Conservation (phyloP, 1,140 invertebrate genomes). For the Drosophila eugracilis region DNA sequence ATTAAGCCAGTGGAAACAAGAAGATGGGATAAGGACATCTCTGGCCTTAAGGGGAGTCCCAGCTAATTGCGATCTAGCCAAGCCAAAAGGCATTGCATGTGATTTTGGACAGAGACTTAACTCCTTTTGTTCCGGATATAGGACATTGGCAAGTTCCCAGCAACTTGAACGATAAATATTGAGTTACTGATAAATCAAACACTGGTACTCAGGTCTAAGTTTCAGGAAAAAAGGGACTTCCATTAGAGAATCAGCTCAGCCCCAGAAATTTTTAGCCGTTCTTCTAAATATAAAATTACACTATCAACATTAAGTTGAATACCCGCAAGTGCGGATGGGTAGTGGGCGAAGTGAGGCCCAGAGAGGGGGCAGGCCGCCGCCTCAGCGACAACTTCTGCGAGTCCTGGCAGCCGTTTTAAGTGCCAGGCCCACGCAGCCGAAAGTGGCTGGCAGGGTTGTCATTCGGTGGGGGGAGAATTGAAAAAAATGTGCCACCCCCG, state of each 20-base stretch:
- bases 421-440: conserved; percentile 49
- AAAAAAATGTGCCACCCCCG: conserved; percentile 74
- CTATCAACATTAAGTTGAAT: conserved; percentile 82
- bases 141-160: too few relatives aligned
- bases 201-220: not conserved
- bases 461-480: conserved; percentile 35
- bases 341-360: not conserved
- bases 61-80: conserved; percentile 14
- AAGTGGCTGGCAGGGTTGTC: conserved; percentile 69
- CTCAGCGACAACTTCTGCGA: conserved; percentile 33
- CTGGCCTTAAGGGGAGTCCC: conserved; percentile 5
- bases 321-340: conserved; percentile 70
- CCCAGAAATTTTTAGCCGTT: conserved; percentile 41
- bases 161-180: too few relatives aligned
- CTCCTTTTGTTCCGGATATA: too few relatives aligned
- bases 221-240: not conserved
- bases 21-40: conserved; percentile 31
- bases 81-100: too few relatives aligned
- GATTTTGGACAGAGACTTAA: too few relatives aligned
- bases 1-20: conserved; percentile 53
- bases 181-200: not conserved
- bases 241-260: conserved; percentile 34
- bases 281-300: conserved; percentile 81
- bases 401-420: conserved; percentile 72
- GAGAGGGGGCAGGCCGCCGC: not conserved